These are phyloP conservation scores for Sarcophaga rosellei DNA, from an alignment of 2,888 invertebrate species.

Conservation along the genomic window DNA sequence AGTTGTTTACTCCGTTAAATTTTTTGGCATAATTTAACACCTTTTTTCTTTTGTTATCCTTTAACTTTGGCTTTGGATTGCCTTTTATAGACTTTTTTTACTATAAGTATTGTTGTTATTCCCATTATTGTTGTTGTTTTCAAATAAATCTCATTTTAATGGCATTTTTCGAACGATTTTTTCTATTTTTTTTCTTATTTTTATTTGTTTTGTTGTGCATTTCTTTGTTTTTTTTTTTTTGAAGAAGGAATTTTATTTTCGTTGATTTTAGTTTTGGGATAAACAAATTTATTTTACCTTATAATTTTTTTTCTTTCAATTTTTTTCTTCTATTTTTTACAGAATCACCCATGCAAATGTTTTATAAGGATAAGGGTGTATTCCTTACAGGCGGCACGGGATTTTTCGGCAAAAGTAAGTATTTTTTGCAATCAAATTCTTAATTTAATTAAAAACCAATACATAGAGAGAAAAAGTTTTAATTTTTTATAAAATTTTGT, in stretches of 20 bases:
- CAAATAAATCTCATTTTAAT: constrained; percentile 66
- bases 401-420: constrained; percentile 81
- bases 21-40: constrained; percentile 66
- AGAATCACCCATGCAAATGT: constrained; percentile 83
- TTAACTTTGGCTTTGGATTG: constrained; percentile 44
- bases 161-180: constrained; percentile 43
- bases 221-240: neutral
- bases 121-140: neutral
- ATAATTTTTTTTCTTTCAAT: neutral
- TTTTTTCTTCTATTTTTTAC: constrained; percentile 67
- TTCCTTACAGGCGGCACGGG: constrained; percentile 86
- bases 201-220: neutral
- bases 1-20: constrained; percentile 5
- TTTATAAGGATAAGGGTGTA: constrained; percentile 85
- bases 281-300: constrained; percentile 32
- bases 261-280: constrained; percentile 26
- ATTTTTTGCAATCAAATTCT: constrained; percentile 40
- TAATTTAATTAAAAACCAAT: neutral
- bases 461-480: neutral
- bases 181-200: neutral
- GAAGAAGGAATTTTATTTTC: neutral
- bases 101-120: neutral
- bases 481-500: too few relatives aligned
- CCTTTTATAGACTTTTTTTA: constrained; percentile 26
- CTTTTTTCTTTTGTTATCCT: constrained; percentile 22